Base-by-base conservation (phyloP, 1,140 invertebrate species). In the Drosophila truncata region DNA sequence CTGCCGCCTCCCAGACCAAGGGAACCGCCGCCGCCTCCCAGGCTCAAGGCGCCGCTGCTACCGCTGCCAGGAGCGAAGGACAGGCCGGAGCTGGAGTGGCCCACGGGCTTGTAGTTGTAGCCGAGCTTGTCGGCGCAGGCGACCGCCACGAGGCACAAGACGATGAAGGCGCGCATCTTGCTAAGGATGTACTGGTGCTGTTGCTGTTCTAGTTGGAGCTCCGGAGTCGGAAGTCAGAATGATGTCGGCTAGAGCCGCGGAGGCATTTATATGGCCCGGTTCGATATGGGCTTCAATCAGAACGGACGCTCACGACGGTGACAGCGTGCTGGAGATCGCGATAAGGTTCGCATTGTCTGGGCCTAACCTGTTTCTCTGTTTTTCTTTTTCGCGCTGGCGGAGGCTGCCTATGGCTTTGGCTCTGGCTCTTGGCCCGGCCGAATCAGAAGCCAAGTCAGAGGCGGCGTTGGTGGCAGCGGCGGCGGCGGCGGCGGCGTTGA, bases 91-190 rank as follows among this genome's bases (percentile, higher is more conserved):
- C 14, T 65, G 50, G 88, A 91, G 72, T 91, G 88, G 62, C 78
- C 88, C 33, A 91, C 88, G n/a, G 88, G 88, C 50, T 64, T 58
- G 66, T 91, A 91, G 88, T 91, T 91, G 67, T 91, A 91, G 76
- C 88, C 88, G 11, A 91, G 74, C 23, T 91, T 88, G 39, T 91
- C 88, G 75, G 88, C 88, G 44, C 75, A 71, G 70, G 73, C 81
- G 55, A 88, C 69, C 18, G 87, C 79, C 60, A 92, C 77, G 33
- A 92, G 59, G 73, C 86, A 91, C 73, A 92, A 80, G 52, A 92
- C 76, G 54, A 90, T 67, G 41, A 88, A 91, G 57, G 74, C 82
- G 75, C 85, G 85, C 85, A 90, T 90, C 42, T 90, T 84, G 37
- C 47, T 47, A 3, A 13, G 35, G 37, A 20, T n/a, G 18, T 42